Evolutionary conservation across 2,888 invertebrate genomes (phyloP).

Genomic region (Cosmia pyralina): DNA sequence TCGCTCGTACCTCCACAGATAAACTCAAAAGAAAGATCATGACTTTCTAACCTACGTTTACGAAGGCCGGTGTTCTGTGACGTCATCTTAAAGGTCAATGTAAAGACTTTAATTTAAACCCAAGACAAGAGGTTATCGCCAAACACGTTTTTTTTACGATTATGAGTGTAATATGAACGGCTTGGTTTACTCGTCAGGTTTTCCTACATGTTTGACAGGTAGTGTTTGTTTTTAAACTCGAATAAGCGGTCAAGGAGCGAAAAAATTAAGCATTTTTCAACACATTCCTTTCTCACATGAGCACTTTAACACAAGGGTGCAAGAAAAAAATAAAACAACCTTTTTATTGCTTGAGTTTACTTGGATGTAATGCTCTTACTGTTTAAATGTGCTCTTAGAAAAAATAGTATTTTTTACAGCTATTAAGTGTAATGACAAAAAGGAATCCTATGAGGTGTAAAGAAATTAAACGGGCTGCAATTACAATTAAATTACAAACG

Average conservation of each 20-base stretch:
- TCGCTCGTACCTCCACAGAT: not conserved
- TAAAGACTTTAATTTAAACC: slow-evolving; percentile 25
- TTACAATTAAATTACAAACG: slow-evolving; percentile 21
- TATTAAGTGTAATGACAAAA: slow-evolving; percentile 14
- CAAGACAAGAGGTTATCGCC: slow-evolving; percentile 16
- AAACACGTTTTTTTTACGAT: slow-evolving; percentile 27
- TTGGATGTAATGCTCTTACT: no score
- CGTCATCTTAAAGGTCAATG: slow-evolving; percentile 35
- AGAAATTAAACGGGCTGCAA: slow-evolving; percentile 21
- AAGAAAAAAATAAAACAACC: not conserved
- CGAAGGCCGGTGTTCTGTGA: slow-evolving; percentile 18
- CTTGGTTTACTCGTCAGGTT: slow-evolving; percentile 19
- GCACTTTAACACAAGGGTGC: not conserved
- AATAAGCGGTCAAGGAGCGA: not conserved
- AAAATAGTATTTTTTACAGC: slow-evolving; percentile 7
- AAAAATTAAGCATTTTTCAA: not conserved
- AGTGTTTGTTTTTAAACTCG: slow-evolving; percentile 5
- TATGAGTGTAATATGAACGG: not conserved
- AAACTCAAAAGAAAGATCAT: not conserved
- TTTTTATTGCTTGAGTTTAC: not conserved
- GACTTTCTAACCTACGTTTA: slow-evolving; percentile 1
- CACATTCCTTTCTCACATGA: not conserved
- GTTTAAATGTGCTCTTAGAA: not conserved
- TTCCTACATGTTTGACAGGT: slow-evolving; percentile 11
- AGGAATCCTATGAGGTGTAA: slow-evolving; percentile 1